A percentile compares a stretch with the other conserved stretches of the same genome.
Evolutionary conservation across 37 sponge, comb jelly and placozoan species (phyloP).

Genomic region (Eunapius fragilis): DNA sequence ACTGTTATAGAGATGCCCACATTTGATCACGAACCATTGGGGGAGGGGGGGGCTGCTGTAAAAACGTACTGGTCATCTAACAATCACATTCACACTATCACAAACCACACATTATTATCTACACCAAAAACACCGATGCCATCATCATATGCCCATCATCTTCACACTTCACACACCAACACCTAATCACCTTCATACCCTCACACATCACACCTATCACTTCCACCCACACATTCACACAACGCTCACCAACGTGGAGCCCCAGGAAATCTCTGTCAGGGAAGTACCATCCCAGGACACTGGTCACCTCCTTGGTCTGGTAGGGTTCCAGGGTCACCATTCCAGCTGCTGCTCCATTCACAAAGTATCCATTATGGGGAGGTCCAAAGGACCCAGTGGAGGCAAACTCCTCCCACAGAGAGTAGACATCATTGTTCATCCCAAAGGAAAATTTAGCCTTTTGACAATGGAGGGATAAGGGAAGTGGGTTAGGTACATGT

Average conservation of each 20-base stretch:
- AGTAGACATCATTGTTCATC: background rate
- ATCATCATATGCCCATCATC: no score
- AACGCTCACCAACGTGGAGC: conserved; percentile 8
- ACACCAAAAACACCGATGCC: no score
- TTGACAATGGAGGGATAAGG: background rate
- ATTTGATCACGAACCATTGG: no score
- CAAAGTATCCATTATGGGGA: background rate
- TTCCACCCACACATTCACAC: background rate
- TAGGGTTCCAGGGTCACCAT: background rate
- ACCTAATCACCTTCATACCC: background rate
- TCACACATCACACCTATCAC: no score
- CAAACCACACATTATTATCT: background rate
- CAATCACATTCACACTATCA: background rate
- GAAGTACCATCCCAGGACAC: conserved; percentile 37
- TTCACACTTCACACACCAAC: no score
- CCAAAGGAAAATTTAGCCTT: background rate
- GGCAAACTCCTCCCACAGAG: conserved; percentile 17
- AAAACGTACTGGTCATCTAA: background rate
- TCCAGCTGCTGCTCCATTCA: conserved; percentile 17
- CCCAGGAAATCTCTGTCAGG: conserved; percentile 39
- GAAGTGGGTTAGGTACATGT: no score
- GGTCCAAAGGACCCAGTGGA: background rate
- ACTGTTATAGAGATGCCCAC: no score
- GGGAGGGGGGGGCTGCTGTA: no score
- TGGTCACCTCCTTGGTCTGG: conserved; percentile 26